phyloP scores from a whole-genome alignment of 1,140 invertebrate species.

The Rhopalosiphum maidis region DNA sequence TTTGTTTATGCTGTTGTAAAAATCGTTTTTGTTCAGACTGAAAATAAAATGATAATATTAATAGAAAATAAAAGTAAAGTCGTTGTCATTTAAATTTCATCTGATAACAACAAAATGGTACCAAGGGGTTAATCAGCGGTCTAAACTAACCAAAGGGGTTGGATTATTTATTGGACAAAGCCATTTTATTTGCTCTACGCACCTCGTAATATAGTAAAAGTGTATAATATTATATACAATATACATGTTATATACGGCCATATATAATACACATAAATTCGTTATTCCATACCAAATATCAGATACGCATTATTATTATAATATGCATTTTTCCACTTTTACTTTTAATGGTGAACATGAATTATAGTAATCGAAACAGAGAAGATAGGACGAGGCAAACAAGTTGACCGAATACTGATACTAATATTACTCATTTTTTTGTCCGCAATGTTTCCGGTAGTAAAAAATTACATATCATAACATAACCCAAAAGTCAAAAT shows the following conservation, averaged over 20 bases:
- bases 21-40: slow-evolving; percentile 91
- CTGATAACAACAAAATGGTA: slow-evolving; percentile 38
- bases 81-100: neutral
- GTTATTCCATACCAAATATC: slow-evolving; percentile 15
- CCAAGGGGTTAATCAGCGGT: slow-evolving; percentile 46
- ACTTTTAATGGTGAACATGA: neutral
- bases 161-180: slow-evolving; percentile 39
- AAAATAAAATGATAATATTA: slow-evolving; percentile 59
- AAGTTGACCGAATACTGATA: neutral
- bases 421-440: neutral
- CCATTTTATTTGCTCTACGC: slow-evolving; percentile 20
- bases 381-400: neutral
- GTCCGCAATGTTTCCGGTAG: neutral
- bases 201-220: slow-evolving; percentile 18
- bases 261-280: neutral
- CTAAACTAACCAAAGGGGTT: slow-evolving; percentile 6
- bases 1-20: slow-evolving; percentile 85
- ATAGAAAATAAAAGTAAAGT: slow-evolving; percentile 26
- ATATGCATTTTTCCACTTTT: slow-evolving; percentile 17
- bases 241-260: neutral
- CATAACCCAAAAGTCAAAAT: neutral
- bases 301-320: slow-evolving; percentile 12
- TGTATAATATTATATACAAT: neutral
- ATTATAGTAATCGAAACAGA: neutral
- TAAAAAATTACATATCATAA: neutral